Base-by-base conservation (phyloP, 2,113 vertebrate genomes). In the Phyllostomus discolor region DNA sequence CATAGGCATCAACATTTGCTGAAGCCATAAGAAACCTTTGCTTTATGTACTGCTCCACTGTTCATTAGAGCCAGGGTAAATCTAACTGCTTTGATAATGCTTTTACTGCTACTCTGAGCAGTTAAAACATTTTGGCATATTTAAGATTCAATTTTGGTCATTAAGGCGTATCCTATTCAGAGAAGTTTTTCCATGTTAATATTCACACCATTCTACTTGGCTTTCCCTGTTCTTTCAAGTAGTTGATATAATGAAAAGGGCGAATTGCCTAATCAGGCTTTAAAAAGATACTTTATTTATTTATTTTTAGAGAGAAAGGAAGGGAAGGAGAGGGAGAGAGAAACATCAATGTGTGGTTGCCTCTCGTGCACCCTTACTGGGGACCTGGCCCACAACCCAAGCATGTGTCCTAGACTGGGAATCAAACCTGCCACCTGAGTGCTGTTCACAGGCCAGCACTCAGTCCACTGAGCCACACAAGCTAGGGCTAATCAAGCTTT, bases 211-310 rank as follows among this genome's bases (percentile, higher is more conserved):
- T 97, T 94, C 88, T 98, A 83, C 24, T 46, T 50, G 95, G 72
- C 86, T 96, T 95, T 64, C 14, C 5, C 28, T 69, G 52, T 82
- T 97, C 91, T 97, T 46, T 88, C 85, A 95, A 95, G 26, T 95
- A 98, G 95, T 73, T 95, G 70, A 90, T 80, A 69, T 97, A 97
- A 98, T 95, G 62, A 73, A 54, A 97, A 97, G 59, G 91, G 57
- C 46, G 19, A 96, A 97, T 67, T 88, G 69, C 81, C 93, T 97
- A 20, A 94, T 88, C 96, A 97, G 92, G 85, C 84, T 95, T 96
- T 96, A 88, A 54, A 20, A 54, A 52, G 16, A 20, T 57, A 41
- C 38, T 57, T 57, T 57, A 9, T 57, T 8, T 57, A 22, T 57
- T 57, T 54, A 54, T 54, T 57, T 57, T 57, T 57, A 57, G 54